Percentiles rank a stretch among this genome's conserved stretches.
These are phyloP conservation scores for Hemicrepidius hirtus DNA, from an alignment of 2,888 invertebrate species.

Conservation along the genomic window DNA sequence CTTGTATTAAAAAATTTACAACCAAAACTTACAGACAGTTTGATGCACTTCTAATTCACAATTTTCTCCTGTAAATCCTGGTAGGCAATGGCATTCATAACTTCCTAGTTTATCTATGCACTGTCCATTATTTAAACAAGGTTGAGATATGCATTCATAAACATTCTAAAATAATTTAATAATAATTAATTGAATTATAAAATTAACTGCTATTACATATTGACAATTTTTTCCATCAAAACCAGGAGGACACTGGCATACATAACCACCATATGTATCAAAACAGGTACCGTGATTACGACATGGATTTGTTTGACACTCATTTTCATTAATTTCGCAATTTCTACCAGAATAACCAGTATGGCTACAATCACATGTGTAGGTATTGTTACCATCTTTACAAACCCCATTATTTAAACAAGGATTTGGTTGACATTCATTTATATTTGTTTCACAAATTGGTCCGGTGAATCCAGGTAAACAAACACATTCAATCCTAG, in stretches of 20 bases:
- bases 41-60: constrained; percentile 72
- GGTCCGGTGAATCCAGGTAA: constrained; percentile 79
- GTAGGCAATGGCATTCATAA: constrained; percentile 76
- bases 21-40: constrained; percentile 56
- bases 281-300: constrained; percentile 85
- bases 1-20: constrained; percentile 1
- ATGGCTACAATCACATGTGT: constrained; percentile 84
- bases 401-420: constrained; percentile 85
- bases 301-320: constrained; percentile 83
- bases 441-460: constrained; percentile 83
- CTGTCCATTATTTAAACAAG: constrained; percentile 77
- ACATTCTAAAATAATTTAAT: constrained; percentile 71
- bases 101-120: constrained; percentile 77
- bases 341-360: constrained; percentile 84
- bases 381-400: constrained; percentile 83
- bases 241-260: constrained; percentile 86
- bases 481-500: constrained; percentile 68
- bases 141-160: constrained; percentile 76
- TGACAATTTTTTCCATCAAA: constrained; percentile 88
- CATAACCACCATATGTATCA: constrained; percentile 87
- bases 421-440: constrained; percentile 83
- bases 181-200: constrained; percentile 16
- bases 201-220: constrained; percentile 70
- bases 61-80: constrained; percentile 74
- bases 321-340: constrained; percentile 88